phyloP scores from a whole-genome alignment of 2,113 vertebrate species.

The Solea solea region DNA sequence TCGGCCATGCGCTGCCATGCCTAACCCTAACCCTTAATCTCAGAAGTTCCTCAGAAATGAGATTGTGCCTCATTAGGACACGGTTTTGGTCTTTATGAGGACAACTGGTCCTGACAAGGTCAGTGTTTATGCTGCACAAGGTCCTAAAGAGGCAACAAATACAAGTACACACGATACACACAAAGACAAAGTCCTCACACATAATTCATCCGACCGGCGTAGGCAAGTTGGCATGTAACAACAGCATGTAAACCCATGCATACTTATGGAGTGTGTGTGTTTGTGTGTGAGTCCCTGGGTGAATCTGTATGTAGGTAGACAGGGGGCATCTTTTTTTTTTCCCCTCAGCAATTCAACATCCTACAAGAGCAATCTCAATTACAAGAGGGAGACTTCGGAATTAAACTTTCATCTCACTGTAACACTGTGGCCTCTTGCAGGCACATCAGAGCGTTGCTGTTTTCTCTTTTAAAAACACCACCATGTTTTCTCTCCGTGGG shows the following conservation, averaged over 20 bases:
- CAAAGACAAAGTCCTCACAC: conserved; percentile 37
- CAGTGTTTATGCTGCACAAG: too few relatives aligned
- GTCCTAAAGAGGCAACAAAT: too few relatives aligned
- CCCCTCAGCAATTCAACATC: conserved; percentile 46
- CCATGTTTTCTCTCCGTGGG: conserved; percentile 51
- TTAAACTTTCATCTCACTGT: conserved; percentile 77
- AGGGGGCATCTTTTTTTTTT: conserved; percentile 61
- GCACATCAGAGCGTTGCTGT: conserved; percentile 65
- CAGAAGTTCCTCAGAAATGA: too few relatives aligned
- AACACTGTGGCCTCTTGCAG: conserved; percentile 58
- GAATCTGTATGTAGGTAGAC: conserved; percentile 5
- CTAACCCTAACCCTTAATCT: too few relatives aligned
- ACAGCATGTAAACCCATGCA: conserved; percentile 48
- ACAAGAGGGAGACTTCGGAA: conserved; percentile 69
- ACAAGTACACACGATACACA: conserved; percentile 26
- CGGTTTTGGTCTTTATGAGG: too few relatives aligned
- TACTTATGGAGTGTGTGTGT: conserved; percentile 22
- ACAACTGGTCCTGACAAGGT: too few relatives aligned
- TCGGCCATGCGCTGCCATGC: too few relatives aligned
- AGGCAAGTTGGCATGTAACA: conserved; percentile 35
- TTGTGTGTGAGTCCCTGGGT: background rate
- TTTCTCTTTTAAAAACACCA: conserved; percentile 62
- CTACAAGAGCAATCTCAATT: conserved; percentile 75
- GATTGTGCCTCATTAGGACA: too few relatives aligned
- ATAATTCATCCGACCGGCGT: conserved; percentile 16